phyloP scores from a whole-genome alignment of 2,113 vertebrate genomes.

The Carassius carassius region DNA sequence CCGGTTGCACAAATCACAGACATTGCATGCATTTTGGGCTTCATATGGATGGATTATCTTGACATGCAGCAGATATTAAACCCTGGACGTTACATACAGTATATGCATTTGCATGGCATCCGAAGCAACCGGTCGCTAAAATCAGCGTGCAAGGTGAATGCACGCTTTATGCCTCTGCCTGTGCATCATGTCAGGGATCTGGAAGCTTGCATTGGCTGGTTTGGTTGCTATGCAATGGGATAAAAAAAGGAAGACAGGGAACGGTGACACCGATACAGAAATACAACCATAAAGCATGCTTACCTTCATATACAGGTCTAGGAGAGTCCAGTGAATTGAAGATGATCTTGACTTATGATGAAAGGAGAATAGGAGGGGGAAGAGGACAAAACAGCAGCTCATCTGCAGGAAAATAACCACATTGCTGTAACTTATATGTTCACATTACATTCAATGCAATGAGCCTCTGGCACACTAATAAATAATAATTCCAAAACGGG shows the following conservation, averaged over 20 bases:
- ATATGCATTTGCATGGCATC: not conserved
- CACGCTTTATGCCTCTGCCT: conserved; percentile 19
- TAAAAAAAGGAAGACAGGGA: conserved; percentile 16
- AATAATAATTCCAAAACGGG: not conserved
- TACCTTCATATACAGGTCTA: conserved; percentile 59
- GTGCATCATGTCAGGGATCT: conserved; percentile 28
- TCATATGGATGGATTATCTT: conserved; percentile 8
- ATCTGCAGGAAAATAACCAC: conserved; percentile 37
- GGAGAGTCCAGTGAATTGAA: conserved; percentile 54
- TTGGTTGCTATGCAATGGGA: conserved; percentile 35
- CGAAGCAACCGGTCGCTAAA: not conserved
- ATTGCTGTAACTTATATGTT: conserved; percentile 24
- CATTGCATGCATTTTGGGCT: not conserved
- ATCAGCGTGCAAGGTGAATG: conserved; percentile 12
- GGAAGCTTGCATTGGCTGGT: conserved; percentile 42
- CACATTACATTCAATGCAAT: conserved; percentile 34
- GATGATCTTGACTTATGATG: conserved; percentile 20
- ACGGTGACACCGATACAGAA: conserved; percentile 8
- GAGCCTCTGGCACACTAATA: conserved; percentile 20
- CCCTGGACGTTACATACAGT: conserved; percentile 11
- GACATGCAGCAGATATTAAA: not conserved
- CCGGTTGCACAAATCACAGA: not conserved
- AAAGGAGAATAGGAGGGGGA: conserved; percentile 25
- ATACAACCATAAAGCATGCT: conserved; percentile 28
- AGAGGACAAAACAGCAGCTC: conserved; percentile 18